Base-by-base conservation (phyloP, 2,113 vertebrate genomes). In the Urocolius indicus region DNA sequence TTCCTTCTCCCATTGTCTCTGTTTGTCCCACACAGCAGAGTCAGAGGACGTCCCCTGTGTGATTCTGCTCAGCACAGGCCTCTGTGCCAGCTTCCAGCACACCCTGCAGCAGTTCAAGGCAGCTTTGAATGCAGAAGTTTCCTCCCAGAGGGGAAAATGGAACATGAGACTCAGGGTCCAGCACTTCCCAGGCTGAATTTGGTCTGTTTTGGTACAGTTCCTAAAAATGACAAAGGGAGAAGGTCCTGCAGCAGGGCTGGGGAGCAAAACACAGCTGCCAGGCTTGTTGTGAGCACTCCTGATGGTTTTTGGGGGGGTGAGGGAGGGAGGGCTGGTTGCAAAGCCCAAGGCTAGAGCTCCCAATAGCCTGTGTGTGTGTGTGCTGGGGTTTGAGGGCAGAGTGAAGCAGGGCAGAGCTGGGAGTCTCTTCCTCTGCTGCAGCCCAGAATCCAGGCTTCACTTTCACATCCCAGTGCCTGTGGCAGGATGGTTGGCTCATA, bases 161-260 rank as follows among this genome's bases (percentile, higher is more conserved):
- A 69, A 84, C 0, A 7, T 45, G 87, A 87, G 26, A 19, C 88
- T 76, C 90, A 9, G 59, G 34, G 45, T 63, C 66, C 38, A 20
- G 13, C 84, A 24, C 89, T 95, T 96, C 85, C 85, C 95, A 91
- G 5, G 0, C 38, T 96, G 95, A 93, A 92, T 94, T 97, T 95
- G 84, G 93, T 29, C 82, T 91, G 81, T 22, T 77, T 65, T 15
- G 76, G 57, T 68, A 80, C 20, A 24, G 51, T 81, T 52, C 9
- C 24, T 83, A 71, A 11, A 58, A n/a, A 51, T 21, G 57, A 61
- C 2, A 27, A 73, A 48, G 26, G 61, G 55, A 46, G 82, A 73
- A 36, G 5, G 13, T n/a, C 43, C 38, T 41, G 69, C 78, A 65
- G 38, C 76, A 1, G 81, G 65, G 63, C 84, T n/a, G 57, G 46